Percentiles rank a stretch among this genome's conserved stretches.
Evolutionary conservation across 2,113 vertebrate genomes (phyloP).

Genomic region (Cariama cristata): DNA sequence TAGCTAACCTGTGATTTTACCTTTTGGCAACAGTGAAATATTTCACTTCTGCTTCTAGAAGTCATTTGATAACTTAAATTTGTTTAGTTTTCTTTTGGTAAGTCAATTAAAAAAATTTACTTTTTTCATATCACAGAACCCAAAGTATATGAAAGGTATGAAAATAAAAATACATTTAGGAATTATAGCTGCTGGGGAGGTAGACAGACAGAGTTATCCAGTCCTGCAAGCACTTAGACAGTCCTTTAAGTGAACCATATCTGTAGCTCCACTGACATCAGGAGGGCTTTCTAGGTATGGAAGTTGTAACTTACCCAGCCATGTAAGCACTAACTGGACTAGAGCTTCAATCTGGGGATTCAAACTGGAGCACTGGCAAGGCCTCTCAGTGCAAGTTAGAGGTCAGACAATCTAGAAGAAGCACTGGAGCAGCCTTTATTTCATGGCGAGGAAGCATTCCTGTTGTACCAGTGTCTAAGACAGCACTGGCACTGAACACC

Average conservation of each 20-base stretch:
- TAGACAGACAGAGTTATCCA: neutral
- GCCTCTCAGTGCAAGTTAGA: neutral
- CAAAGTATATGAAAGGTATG: neutral
- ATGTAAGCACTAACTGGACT: constrained; percentile 36
- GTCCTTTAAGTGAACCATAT: neutral
- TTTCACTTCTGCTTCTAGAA: constrained; percentile 76
- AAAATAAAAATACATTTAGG: neutral
- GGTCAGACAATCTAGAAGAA: neutral
- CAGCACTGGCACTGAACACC: neutral
- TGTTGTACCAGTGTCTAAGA: constrained; percentile 9
- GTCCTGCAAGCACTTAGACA: neutral
- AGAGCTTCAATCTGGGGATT: neutral
- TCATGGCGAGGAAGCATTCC: neutral
- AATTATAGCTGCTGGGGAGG: neutral
- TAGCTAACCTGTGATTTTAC: constrained; percentile 72
- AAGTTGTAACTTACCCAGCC: neutral
- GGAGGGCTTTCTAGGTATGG: neutral
- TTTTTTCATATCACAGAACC: constrained; percentile 1
- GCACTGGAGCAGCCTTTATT: neutral
- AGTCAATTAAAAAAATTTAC: constrained; percentile 8
- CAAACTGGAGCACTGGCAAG: neutral
- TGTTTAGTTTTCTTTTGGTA: constrained; percentile 69
- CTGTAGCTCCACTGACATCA: neutral
- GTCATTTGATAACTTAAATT: constrained; percentile 63
- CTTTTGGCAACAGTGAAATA: constrained; percentile 69